A percentile compares a stretch with the other conserved stretches of the same genome.
phyloP scores from a whole-genome alignment of 2,113 vertebrate genomes.

The Bambusicola thoracicus region DNA sequence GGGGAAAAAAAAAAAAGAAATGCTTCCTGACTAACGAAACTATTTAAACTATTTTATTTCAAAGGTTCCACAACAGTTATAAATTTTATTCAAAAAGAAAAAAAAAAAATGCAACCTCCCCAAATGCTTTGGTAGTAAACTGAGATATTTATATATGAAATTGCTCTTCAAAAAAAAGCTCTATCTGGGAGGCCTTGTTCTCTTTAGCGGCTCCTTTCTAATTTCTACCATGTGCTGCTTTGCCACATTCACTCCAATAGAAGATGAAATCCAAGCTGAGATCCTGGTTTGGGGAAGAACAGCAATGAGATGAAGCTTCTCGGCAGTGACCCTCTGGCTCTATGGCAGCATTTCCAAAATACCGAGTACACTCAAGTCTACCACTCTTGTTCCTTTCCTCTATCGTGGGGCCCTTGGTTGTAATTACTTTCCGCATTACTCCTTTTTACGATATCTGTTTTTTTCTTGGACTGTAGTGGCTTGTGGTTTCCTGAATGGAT shows the following conservation, averaged over 20 bases:
- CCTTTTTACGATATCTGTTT: neutral
- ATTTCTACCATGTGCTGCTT: slow-evolving; percentile 5
- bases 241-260: neutral
- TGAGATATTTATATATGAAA: neutral
- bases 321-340: neutral
- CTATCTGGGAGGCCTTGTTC: neutral
- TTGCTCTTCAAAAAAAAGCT: neutral
- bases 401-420: neutral
- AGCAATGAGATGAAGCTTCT: neutral
- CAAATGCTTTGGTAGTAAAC: neutral
- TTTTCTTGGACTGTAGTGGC: neutral
- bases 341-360: neutral
- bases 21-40: neutral
- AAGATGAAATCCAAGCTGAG: slow-evolving; percentile 15
- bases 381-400: neutral
- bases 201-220: neutral
- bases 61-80: neutral
- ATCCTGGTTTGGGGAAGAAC: neutral
- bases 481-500: neutral
- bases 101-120: neutral
- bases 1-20: neutral
- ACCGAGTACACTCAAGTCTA: neutral
- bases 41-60: neutral
- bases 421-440: neutral
- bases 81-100: too few species aligned